phyloP scores from a whole-genome alignment of 64 coral and sea anemone genomes.

The Montipora efflorescens region DNA sequence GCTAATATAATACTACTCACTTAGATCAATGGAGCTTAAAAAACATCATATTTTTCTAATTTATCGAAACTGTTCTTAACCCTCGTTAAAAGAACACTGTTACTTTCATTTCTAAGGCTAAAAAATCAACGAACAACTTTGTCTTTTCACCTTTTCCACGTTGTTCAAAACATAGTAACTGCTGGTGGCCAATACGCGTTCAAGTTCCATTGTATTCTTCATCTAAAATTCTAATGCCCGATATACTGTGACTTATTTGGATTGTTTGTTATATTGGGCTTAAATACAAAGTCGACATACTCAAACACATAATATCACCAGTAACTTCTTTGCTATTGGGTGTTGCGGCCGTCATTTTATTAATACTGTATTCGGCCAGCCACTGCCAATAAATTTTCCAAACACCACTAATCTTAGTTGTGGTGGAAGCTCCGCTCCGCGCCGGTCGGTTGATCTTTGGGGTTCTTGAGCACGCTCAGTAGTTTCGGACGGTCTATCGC shows the following conservation, averaged over 20 bases:
- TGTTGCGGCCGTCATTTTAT: background rate
- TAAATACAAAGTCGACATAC: constrained; percentile 26
- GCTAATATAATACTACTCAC: background rate
- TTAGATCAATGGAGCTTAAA: background rate
- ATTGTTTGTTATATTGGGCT: constrained; percentile 44
- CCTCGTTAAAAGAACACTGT: background rate
- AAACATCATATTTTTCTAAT: background rate
- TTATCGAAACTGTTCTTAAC: background rate
- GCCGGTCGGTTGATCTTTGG: background rate
- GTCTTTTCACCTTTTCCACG: background rate
- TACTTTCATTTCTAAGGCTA: background rate
- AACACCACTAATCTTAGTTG: background rate
- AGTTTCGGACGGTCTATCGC: too few species aligned
- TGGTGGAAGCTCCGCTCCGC: background rate
- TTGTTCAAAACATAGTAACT: background rate
- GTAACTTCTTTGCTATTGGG: constrained; percentile 20
- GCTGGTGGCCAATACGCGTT: background rate
- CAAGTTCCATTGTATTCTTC: constrained; percentile 1
- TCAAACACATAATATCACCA: constrained; percentile 3
- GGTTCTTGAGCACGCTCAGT: background rate
- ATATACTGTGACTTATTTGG: background rate
- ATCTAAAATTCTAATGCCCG: background rate
- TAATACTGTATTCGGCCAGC: constrained; percentile 49
- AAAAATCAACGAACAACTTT: background rate
- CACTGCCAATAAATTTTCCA: constrained; percentile 23